phyloP scores from a whole-genome alignment of 2,113 vertebrate species.

The Cercopithecus mona region DNA sequence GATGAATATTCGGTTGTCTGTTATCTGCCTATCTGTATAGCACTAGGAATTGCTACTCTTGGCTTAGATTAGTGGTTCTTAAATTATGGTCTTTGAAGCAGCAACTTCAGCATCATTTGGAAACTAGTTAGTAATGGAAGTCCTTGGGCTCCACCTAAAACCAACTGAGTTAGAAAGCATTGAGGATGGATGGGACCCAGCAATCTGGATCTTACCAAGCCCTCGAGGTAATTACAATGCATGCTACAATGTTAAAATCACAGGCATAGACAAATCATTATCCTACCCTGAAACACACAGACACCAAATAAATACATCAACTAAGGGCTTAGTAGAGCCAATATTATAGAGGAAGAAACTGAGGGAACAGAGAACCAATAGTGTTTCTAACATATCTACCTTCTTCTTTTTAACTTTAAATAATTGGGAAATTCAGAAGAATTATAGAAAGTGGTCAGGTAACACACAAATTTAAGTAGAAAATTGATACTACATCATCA shows the following conservation, averaged over 20 bases:
- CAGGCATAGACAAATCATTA: background rate
- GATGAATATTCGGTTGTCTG: background rate
- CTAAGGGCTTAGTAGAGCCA: background rate
- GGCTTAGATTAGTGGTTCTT: background rate
- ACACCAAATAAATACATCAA: background rate
- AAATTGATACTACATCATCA: background rate
- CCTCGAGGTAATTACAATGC: background rate
- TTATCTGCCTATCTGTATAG: background rate
- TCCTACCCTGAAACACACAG: background rate
- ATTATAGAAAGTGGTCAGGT: background rate
- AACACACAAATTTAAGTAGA: background rate
- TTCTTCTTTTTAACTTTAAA: background rate
- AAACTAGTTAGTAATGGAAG: background rate
- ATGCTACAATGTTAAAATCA: background rate
- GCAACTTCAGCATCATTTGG: background rate
- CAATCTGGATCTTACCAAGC: background rate
- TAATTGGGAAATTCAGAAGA: background rate
- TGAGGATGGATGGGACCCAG: background rate
- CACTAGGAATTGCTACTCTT: background rate
- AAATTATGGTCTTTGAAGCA: background rate
- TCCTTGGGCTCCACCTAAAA: background rate
- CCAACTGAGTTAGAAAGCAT: background rate
- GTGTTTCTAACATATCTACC: background rate
- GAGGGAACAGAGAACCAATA: background rate
- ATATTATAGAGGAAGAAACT: background rate